These are phyloP conservation scores for Brienomyrus longianalis DNA, from an alignment of 2,113 vertebrate genomes.

Conservation along the genomic window DNA sequence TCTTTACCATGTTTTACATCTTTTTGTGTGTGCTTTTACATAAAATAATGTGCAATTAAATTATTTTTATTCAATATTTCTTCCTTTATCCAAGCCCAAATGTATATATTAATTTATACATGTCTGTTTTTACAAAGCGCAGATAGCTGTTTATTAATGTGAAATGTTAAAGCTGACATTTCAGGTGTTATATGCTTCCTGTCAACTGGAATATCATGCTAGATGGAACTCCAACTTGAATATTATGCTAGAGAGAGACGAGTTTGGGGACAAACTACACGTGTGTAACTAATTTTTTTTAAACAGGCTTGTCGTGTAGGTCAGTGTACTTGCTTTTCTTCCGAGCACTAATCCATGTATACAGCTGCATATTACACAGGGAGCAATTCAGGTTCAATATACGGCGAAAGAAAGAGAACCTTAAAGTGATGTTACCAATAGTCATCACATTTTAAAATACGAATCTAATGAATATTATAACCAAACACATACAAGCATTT, in stretches of 20 bases:
- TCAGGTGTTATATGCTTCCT: not conserved
- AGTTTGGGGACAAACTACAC: not conserved
- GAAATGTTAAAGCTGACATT: not conserved
- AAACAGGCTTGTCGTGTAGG: not conserved
- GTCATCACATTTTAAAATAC: not conserved
- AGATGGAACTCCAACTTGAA: not conserved
- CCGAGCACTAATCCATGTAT: not conserved
- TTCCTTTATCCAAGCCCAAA: not conserved
- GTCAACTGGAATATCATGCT: not conserved
- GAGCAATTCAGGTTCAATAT: not conserved
- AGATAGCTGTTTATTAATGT: not conserved
- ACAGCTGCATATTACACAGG: not conserved
- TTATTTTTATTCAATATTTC: not conserved
- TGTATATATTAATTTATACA: not conserved
- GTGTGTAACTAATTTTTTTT: not conserved
- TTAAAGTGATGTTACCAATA: not conserved
- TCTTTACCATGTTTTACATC: not conserved
- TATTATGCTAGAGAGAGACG: not conserved
- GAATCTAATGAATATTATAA: not conserved
- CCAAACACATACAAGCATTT: not conserved
- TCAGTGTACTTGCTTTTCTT: not conserved
- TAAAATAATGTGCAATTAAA: not conserved
- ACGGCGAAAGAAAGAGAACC: not conserved
- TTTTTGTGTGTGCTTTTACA: not conserved
- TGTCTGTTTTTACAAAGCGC: not conserved